Conservation (phyloP, 2,797 vertebrate genomes). For the Limosa lapponica region DNA sequence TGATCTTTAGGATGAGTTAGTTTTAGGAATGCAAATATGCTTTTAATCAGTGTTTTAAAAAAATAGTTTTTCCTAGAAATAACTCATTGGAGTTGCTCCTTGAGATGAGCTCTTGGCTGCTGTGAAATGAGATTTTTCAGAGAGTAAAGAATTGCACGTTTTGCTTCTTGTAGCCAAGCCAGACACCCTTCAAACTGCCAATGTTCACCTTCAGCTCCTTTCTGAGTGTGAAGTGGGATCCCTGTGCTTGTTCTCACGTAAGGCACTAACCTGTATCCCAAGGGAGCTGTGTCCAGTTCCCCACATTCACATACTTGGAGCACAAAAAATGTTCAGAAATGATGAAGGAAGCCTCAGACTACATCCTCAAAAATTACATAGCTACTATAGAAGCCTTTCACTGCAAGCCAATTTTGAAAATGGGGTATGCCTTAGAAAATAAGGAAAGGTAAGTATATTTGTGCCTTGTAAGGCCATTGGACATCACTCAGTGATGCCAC, state of each 20-base stretch:
- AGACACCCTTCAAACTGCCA: neutral
- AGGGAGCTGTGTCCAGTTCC: neutral
- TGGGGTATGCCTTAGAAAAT: neutral
- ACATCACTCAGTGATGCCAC: neutral
- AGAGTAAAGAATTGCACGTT: neutral
- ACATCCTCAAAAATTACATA: neutral
- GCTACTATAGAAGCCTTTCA: neutral
- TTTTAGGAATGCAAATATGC: neutral
- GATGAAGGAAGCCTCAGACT: neutral
- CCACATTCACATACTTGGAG: neutral
- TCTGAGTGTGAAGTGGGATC: neutral
- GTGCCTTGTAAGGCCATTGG: neutral
- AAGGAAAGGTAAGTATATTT: neutral
- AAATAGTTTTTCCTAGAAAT: neutral
- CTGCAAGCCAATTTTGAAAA: neutral
- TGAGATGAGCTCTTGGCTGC: neutral
- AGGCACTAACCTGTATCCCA: neutral
- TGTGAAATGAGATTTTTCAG: neutral
- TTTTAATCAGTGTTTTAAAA: neutral
- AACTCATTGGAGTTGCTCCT: neutral
- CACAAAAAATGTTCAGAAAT: neutral
- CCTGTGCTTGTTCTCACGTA: neutral
- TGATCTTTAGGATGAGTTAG: neutral
- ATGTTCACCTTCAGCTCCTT: neutral
- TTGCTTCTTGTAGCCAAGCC: neutral